Evolutionary conservation across 2,888 invertebrate species (phyloP), one percentile per base, ranked within the genome.

Genomic region (Pseudanteris insignis): DNA sequence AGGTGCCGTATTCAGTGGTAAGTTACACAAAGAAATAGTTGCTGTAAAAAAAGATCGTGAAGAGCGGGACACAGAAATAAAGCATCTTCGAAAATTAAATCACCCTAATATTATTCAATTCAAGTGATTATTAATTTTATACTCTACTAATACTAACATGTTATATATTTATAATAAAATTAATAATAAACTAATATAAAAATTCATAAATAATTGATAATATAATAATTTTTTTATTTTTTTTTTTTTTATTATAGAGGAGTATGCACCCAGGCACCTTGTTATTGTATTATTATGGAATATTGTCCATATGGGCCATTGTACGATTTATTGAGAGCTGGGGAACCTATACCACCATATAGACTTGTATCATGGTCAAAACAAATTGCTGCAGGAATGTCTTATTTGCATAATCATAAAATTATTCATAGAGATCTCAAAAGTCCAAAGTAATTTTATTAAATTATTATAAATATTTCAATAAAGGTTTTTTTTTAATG

Each of bases 371-470:
- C 90, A 62, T 99, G 98, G 96, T 89, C 94, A 26, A 92, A 91
- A 76, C 95, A 97, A 81, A 96, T 99, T 55, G 95, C 97, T 21
- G 86, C 88, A 57, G 99, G 98, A 47, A 98, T 57, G 57, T 30
- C 57, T 8, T 57, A 57, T 50, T 9, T 57, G 50, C 99, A 99
- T 81, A 86, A 87, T 30, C 92, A 96, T 78, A 96, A 96, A 83
- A 97, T 99, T 70, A 96, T 99, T 73, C 99, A 99, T 77, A 85
- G 99, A 63, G 99, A 99, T 84, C 86, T 99, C 64, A 99, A 99
- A 82, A 97, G 97, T 76, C 98, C 98, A 34, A 99, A 99, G 97
- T 97, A 86, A 88, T 90, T 86, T 37, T 26, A 21, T 5, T 5
- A 21, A 21, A 21, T 3, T 21, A 21, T 21, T 5, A 21, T 21